A percentile compares a stretch with the other conserved stretches of the same genome.
Conservation (phyloP, 2,888 invertebrate species). For the Xylota sylvarum region DNA sequence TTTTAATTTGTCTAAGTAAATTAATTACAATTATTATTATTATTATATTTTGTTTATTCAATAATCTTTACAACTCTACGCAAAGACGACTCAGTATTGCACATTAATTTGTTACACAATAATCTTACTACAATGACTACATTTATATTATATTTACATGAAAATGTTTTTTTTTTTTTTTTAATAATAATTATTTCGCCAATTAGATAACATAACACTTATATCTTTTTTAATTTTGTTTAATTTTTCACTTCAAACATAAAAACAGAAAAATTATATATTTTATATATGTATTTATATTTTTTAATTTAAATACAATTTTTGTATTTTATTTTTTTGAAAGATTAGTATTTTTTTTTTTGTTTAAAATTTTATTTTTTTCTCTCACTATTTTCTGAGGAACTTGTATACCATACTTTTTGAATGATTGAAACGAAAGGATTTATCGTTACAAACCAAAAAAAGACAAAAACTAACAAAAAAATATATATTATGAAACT, state of each 20-base stretch:
- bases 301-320: conserved; percentile 46
- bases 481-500: conserved; percentile 63
- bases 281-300: conserved; percentile 61
- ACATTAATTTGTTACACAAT: conserved; percentile 65
- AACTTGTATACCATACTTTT: conserved; percentile 90
- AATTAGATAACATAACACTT: conserved; percentile 46
- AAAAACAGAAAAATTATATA: conserved; percentile 46
- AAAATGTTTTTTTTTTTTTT: conserved; percentile 11
- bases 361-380: conserved; percentile 75
- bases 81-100: conserved; percentile 61
- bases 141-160: conserved; percentile 25
- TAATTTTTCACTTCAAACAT: conserved; percentile 48
- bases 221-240: conserved; percentile 40
- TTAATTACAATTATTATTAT: conserved; percentile 34
- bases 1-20: conserved; percentile 67
- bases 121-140: conserved; percentile 23
- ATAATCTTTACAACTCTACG: conserved; percentile 55
- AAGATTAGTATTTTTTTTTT: conserved; percentile 77
- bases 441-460: conserved; percentile 79
- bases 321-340: conserved; percentile 78
- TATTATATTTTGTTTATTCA: conserved; percentile 19
- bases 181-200: not conserved
- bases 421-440: conserved; percentile 76
- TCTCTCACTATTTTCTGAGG: conserved; percentile 86
- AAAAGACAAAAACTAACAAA: conserved; percentile 74